Evolutionary conservation across 64 coral and sea anemone species (phyloP).

Genomic region (Montipora capricornis): DNA sequence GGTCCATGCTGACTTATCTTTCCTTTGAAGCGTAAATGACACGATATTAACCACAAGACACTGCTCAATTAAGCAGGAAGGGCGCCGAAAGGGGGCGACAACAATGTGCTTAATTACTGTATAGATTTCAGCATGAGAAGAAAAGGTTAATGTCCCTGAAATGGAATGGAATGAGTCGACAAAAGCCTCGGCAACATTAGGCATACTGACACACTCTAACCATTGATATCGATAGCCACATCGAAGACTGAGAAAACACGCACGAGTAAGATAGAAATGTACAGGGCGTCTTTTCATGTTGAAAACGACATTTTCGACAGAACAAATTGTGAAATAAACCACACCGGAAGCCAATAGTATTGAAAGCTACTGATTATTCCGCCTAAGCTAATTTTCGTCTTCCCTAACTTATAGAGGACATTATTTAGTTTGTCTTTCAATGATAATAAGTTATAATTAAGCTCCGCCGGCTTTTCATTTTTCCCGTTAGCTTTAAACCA

Average conservation of each 20-base stretch:
- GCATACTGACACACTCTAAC: too few relatives aligned
- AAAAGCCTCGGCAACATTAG: neutral
- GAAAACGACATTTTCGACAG: neutral
- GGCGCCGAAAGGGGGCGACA: neutral
- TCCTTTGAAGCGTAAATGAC: neutral
- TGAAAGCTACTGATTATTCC: neutral
- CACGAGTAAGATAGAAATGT: neutral
- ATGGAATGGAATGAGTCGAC: neutral
- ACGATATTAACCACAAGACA: too few relatives aligned
- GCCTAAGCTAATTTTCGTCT: neutral
- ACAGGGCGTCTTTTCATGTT: neutral
- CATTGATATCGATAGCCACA: neutral
- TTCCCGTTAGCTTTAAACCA: too few relatives aligned
- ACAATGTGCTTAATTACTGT: constrained; percentile 9
- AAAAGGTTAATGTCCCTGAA: neutral
- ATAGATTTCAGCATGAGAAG: neutral
- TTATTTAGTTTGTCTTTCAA: neutral
- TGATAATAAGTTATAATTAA: neutral
- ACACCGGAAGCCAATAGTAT: neutral
- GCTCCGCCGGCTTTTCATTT: neutral
- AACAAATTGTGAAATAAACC: neutral
- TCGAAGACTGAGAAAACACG: neutral
- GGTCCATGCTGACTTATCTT: neutral
- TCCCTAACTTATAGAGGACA: neutral
- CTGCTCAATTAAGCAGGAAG: neutral